Conservation (phyloP, 2,113 vertebrate species). For the Heterochromis multidens region DNA sequence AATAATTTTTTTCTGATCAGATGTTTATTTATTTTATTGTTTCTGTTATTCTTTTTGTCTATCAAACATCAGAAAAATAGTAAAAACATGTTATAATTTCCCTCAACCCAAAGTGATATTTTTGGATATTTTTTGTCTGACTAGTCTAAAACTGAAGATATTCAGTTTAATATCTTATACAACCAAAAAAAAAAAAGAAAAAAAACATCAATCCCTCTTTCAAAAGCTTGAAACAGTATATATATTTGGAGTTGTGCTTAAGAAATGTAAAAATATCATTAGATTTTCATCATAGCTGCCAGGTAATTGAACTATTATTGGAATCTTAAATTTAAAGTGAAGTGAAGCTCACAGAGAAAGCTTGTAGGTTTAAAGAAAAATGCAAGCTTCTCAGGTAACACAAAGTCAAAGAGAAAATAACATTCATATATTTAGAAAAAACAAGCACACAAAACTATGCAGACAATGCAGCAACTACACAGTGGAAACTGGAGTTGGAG, state of each 20-base stretch:
- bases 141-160: neutral
- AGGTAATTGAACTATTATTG: neutral
- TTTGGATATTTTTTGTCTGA: neutral
- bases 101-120: neutral
- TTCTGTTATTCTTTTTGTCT: neutral
- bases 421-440: neutral
- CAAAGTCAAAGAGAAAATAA: neutral
- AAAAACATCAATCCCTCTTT: neutral
- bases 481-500: neutral
- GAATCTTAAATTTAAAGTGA: neutral
- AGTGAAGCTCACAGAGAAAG: neutral
- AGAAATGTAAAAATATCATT: no score
- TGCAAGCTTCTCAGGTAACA: neutral
- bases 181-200: no score
- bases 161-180: neutral
- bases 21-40: neutral
- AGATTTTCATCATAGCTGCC: no score
- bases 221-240: no score
- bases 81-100: neutral
- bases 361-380: neutral
- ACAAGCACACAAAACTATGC: neutral
- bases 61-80: neutral
- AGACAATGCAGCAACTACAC: neutral
- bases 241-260: no score
- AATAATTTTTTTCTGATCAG: neutral